A percentile compares a stretch with the other conserved stretches of the same genome.
Evolutionary conservation across 2,888 invertebrate genomes (phyloP).

Genomic region (Lithophane ornitopus): DNA sequence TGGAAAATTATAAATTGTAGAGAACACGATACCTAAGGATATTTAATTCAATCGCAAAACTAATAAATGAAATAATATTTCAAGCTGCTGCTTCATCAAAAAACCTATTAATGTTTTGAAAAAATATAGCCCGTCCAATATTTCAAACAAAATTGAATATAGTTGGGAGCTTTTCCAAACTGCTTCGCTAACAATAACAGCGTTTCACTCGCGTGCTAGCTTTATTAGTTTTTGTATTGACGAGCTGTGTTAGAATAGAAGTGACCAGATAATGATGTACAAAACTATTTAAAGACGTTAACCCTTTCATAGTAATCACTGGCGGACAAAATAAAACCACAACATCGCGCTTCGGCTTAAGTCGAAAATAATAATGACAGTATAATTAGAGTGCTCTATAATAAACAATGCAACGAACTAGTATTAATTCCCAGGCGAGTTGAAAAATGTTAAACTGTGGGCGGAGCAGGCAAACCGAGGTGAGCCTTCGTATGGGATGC

Average conservation of each 20-base stretch:
- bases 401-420: conserved; percentile 86
- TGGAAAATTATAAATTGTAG: not conserved
- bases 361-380: conserved; percentile 81
- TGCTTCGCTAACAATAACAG: conserved; percentile 42
- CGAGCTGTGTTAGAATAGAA: conserved; percentile 22
- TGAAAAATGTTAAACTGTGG: conserved; percentile 89
- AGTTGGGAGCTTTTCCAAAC: conserved; percentile 22
- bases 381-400: conserved; percentile 83
- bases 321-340: conserved; percentile 55
- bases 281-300: conserved; percentile 61
- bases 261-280: conserved; percentile 41
- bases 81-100: not conserved
- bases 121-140: conserved; percentile 29
- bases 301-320: conserved; percentile 60
- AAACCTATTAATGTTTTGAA: conserved; percentile 5
- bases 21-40: not conserved
- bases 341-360: conserved; percentile 63
- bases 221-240: conserved; percentile 46
- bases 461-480: conserved; percentile 81
- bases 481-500: conserved; percentile 80
- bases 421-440: conserved; percentile 85
- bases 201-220: conserved; percentile 40
- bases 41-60: conserved; percentile 5
- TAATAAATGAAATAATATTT: not conserved
- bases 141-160: conserved; percentile 41